Evolutionary conservation across 2,113 vertebrate genomes (phyloP).

Genomic region (Saccopteryx bilineata): DNA sequence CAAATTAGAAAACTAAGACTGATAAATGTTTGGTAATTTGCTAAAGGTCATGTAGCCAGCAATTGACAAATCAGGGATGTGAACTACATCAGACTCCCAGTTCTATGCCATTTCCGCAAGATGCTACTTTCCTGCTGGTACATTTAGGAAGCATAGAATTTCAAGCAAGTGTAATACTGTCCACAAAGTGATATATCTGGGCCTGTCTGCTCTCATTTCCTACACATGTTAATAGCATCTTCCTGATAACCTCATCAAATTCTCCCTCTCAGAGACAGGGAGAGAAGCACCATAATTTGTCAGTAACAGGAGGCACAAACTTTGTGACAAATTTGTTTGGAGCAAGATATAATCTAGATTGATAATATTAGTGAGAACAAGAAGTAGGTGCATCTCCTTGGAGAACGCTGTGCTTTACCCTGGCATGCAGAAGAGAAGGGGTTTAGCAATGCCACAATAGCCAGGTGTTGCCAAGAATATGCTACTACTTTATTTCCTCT

Average conservation of each 20-base stretch:
- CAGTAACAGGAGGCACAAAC: background rate
- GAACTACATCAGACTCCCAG: background rate
- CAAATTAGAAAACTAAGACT: slow-evolving; percentile 7
- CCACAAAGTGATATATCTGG: background rate
- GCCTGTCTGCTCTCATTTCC: background rate
- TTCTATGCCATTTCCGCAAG: background rate
- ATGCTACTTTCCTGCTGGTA: background rate
- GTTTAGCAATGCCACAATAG: background rate
- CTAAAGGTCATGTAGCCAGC: background rate
- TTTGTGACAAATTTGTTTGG: background rate
- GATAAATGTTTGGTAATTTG: background rate
- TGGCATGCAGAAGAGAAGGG: background rate
- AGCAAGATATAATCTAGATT: background rate
- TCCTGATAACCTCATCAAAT: background rate
- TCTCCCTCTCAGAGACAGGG: background rate
- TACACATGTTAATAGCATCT: background rate
- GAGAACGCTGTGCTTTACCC: background rate
- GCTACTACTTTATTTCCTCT: slow-evolving; percentile 7
- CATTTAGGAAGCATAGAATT: background rate
- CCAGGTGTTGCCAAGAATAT: background rate
- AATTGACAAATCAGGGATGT: background rate
- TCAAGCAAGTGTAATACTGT: background rate
- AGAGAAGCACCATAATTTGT: background rate
- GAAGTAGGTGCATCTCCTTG: background rate
- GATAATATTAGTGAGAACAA: background rate